Evolutionary conservation across 2,888 invertebrate species (phyloP).

Genomic region (Ypsolopha scabrella): DNA sequence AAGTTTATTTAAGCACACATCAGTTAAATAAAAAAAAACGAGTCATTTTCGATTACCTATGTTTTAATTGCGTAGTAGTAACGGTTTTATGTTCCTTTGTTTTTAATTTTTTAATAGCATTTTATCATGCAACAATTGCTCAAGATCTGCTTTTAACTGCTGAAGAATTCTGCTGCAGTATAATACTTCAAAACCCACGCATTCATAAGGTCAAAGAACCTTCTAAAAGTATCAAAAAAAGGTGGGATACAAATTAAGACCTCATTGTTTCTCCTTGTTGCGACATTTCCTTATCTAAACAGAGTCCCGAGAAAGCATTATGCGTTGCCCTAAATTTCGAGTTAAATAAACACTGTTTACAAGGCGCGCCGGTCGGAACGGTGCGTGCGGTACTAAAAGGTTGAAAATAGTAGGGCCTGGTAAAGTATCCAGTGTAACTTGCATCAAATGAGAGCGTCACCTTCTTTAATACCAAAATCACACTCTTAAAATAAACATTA

Average conservation of each 20-base stretch:
- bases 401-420: constrained; percentile 7
- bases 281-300: constrained; percentile 54
- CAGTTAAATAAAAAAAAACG: too few relatives aligned
- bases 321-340: constrained; percentile 24
- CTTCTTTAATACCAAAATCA: too few relatives aligned
- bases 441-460: too few relatives aligned
- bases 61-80: too few relatives aligned
- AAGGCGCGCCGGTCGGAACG: constrained; percentile 13
- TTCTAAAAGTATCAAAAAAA: constrained; percentile 33
- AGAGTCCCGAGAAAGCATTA: constrained; percentile 27
- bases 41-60: too few relatives aligned
- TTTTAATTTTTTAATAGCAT: too few relatives aligned
- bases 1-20: too few relatives aligned
- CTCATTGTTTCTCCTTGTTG: constrained; percentile 57
- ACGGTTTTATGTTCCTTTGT: too few relatives aligned
- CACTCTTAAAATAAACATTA: too few relatives aligned
- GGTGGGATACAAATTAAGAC: constrained; percentile 48
- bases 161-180: too few relatives aligned
- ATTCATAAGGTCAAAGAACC: constrained; percentile 36
- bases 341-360: constrained; percentile 26
- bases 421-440: too few relatives aligned
- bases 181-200: constrained; percentile 25
- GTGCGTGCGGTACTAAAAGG: constrained; percentile 9
- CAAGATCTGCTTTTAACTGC: neutral
- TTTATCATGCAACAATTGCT: neutral